These are phyloP conservation scores for Drosophila siamana DNA, from an alignment of 2,888 invertebrate genomes.

Conservation along the genomic window DNA sequence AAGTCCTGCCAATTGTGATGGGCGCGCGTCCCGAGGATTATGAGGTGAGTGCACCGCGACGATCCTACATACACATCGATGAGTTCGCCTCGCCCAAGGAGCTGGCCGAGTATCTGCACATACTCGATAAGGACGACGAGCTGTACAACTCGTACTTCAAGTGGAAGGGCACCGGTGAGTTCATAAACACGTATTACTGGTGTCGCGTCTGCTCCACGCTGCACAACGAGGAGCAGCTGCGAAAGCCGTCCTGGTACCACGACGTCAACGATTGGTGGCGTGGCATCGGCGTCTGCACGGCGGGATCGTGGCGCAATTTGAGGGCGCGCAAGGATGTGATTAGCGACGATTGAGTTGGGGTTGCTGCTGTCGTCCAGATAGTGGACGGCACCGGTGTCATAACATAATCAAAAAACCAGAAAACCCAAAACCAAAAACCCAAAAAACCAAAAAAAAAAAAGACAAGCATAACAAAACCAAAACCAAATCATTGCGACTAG, in stretches of 20 bases:
- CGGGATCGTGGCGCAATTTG: conserved; percentile 89
- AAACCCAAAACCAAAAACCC: conserved; percentile 3
- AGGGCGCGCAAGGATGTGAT: conserved; percentile 85
- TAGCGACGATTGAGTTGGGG: conserved; percentile 82
- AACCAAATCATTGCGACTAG: conserved; percentile 15
- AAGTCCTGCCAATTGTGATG: conserved; percentile 97
- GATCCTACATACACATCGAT: conserved; percentile 97
- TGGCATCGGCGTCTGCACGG: conserved; percentile 91
- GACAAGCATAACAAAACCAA: not conserved
- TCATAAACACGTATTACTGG: conserved; percentile 96
- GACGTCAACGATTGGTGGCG: conserved; percentile 98
- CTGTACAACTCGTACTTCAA: conserved; percentile 97
- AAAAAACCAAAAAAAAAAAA: not conserved
- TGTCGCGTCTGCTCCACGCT: conserved; percentile 88
- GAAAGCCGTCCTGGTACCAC: conserved; percentile 83
- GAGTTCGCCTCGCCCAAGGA: conserved; percentile 95
- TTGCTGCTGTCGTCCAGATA: conserved; percentile 52
- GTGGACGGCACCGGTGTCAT: conserved; percentile 56
- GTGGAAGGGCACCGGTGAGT: conserved; percentile 97
- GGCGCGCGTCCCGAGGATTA: conserved; percentile 97
- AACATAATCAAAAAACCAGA: conserved; percentile 48
- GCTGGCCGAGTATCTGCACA: conserved; percentile 93
- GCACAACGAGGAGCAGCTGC: conserved; percentile 85
- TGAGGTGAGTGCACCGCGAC: conserved; percentile 93
- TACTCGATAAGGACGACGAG: conserved; percentile 94